Evolutionary conservation across 2,797 vertebrate genomes (phyloP).

Genomic region (Typhlichthys subterraneus): DNA sequence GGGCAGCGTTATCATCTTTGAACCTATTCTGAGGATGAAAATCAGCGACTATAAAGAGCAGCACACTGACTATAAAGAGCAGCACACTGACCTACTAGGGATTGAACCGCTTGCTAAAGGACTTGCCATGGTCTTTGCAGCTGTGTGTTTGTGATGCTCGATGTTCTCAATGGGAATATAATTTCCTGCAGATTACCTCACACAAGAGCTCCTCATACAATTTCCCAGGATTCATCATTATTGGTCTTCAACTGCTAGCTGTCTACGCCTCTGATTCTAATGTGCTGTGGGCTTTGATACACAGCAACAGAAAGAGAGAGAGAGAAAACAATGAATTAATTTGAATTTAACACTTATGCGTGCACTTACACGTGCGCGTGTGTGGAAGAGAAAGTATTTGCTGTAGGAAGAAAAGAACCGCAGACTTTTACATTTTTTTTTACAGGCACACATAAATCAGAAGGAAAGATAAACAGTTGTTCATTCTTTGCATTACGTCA

Average conservation of each 20-base stretch:
- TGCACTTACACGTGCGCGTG: conserved; percentile 44
- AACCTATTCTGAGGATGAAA: conserved; percentile 12
- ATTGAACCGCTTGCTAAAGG: conserved; percentile 29
- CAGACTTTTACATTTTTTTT: no score
- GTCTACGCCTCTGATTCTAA: conserved; percentile 32
- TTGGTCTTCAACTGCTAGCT: conserved; percentile 26
- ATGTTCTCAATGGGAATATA: conserved; percentile 9
- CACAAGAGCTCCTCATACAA: conserved; percentile 13
- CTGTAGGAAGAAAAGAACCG: background rate
- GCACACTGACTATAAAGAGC: conserved; percentile 30
- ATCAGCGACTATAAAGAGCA: conserved; percentile 17
- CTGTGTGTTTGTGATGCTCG: conserved; percentile 53
- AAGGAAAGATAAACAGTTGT: no score
- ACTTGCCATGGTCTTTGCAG: conserved; percentile 32
- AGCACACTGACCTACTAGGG: conserved; percentile 11
- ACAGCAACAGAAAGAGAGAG: conserved; percentile 5
- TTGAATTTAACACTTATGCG: conserved; percentile 51
- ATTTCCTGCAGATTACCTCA: conserved; percentile 5
- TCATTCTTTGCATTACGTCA: no score
- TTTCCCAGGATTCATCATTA: conserved; percentile 20
- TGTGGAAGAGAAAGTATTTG: background rate
- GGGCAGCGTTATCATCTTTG: conserved; percentile 2
- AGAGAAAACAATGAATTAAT: conserved; percentile 25
- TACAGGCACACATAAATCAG: no score
- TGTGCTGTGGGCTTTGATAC: conserved; percentile 30